These are phyloP conservation scores for Stenurella melanura DNA, from an alignment of 2,888 invertebrate genomes.

Conservation along the genomic window DNA sequence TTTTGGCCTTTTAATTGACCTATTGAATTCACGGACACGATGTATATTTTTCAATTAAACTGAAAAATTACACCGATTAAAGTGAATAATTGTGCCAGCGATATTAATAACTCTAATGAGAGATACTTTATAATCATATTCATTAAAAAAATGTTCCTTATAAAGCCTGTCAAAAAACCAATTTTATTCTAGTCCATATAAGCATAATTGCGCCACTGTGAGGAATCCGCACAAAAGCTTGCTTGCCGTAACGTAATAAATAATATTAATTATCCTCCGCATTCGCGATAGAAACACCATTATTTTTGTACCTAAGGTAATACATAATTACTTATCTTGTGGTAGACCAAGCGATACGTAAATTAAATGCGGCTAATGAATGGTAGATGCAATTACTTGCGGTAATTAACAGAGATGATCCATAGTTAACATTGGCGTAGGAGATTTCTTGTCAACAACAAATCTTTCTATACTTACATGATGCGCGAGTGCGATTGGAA, in stretches of 20 bases:
- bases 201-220: constrained; percentile 11
- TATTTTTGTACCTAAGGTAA: constrained; percentile 40
- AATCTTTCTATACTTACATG: no score
- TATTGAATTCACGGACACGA: no score
- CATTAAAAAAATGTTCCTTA: neutral
- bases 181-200: neutral
- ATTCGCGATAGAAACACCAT: constrained; percentile 37
- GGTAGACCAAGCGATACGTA: constrained; percentile 42
- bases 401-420: constrained; percentile 45
- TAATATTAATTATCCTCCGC: constrained; percentile 37
- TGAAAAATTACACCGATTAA: no score
- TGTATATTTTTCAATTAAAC: no score
- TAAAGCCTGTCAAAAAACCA: neutral
- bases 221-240: constrained; percentile 9
- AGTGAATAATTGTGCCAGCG: neutral
- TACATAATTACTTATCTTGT: constrained; percentile 45
- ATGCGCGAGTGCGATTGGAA: no score
- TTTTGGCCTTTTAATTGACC: no score
- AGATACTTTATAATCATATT: neutral
- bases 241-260: constrained; percentile 25
- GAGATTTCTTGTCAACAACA: neutral
- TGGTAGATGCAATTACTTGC: constrained; percentile 50
- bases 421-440: constrained; percentile 7
- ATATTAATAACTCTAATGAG: neutral
- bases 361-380: constrained; percentile 50